phyloP scores from a whole-genome alignment of 2,888 invertebrate genomes.

The Caenorhabditis afra region DNA sequence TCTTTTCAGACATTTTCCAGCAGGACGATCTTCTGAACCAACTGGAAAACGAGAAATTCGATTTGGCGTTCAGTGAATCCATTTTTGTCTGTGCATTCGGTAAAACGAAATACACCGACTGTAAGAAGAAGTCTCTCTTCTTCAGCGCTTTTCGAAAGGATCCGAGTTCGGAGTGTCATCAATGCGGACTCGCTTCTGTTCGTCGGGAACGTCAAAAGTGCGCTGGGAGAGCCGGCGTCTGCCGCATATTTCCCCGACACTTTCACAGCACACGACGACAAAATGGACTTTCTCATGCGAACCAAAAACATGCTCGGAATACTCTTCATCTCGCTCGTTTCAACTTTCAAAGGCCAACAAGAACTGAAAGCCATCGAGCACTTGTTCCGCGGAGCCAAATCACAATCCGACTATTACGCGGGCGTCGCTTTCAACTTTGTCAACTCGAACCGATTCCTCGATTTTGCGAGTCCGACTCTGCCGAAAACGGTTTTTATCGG shows the following conservation, averaged over 20 bases:
- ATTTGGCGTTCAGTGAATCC: slow-evolving; percentile 45
- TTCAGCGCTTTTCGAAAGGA: slow-evolving; percentile 49
- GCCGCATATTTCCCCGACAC: slow-evolving; percentile 16
- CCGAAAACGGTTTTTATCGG: slow-evolving; percentile 60
- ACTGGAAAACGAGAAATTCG: slow-evolving; percentile 39
- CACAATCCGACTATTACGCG: background rate
- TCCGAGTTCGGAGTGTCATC: slow-evolving; percentile 38
- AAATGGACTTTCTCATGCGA: slow-evolving; percentile 21
- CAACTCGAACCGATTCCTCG: slow-evolving; percentile 40
- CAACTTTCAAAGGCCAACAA: background rate
- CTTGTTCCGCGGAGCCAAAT: background rate
- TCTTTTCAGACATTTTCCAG: slow-evolving; percentile 34
- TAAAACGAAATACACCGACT: background rate
- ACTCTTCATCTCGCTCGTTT: background rate
- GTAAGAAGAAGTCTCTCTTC: background rate
- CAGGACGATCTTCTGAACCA: slow-evolving; percentile 26
- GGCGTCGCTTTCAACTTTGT: slow-evolving; percentile 26
- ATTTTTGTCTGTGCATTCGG: slow-evolving; percentile 35
- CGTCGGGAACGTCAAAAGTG: slow-evolving; percentile 8
- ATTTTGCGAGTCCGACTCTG: slow-evolving; percentile 48
- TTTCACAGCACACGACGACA: slow-evolving; percentile 6
- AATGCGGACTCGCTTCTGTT: slow-evolving; percentile 43
- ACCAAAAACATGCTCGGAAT: background rate
- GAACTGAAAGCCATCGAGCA: slow-evolving; percentile 3
- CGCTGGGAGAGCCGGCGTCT: slow-evolving; percentile 26